phyloP scores from a whole-genome alignment of 2,888 invertebrate species.

The Brachynemurus nebulosus region DNA sequence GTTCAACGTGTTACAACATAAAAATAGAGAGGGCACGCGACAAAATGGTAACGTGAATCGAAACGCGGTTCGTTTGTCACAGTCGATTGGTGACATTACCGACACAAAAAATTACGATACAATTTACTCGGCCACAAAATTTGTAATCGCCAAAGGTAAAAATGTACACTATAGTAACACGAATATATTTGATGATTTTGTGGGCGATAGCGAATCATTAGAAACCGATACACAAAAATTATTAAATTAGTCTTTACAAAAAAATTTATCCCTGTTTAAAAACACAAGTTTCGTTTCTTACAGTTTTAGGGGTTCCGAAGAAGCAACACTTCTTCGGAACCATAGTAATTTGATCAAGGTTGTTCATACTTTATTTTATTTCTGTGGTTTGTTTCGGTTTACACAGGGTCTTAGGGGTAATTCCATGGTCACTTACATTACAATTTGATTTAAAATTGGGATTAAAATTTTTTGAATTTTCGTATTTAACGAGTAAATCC shows the following conservation, averaged over 20 bases:
- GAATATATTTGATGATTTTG: too few species aligned
- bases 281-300: not conserved
- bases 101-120: slow-evolving; percentile 37
- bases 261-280: not conserved
- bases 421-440: too few species aligned
- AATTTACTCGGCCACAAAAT: slow-evolving; percentile 35
- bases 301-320: too few species aligned
- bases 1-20: slow-evolving; percentile 1
- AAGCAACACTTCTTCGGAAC: not conserved
- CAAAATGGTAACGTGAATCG: not conserved
- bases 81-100: slow-evolving; percentile 31
- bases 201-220: slow-evolving; percentile 14
- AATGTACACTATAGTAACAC: slow-evolving; percentile 19
- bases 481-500: too few species aligned
- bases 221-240: slow-evolving; percentile 16
- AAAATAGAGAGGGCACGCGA: not conserved
- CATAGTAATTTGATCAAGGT: too few species aligned
- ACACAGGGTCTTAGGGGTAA: too few species aligned
- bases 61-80: slow-evolving; percentile 26
- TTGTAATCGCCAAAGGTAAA: slow-evolving; percentile 30
- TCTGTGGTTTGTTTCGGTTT: too few species aligned
- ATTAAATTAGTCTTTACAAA: slow-evolving; percentile 8
- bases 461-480: too few species aligned
- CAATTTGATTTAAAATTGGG: too few species aligned
- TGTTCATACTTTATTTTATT: too few species aligned